Base-by-base conservation (phyloP, 2,888 invertebrate species). In the Didymodactylos carnosus region DNA sequence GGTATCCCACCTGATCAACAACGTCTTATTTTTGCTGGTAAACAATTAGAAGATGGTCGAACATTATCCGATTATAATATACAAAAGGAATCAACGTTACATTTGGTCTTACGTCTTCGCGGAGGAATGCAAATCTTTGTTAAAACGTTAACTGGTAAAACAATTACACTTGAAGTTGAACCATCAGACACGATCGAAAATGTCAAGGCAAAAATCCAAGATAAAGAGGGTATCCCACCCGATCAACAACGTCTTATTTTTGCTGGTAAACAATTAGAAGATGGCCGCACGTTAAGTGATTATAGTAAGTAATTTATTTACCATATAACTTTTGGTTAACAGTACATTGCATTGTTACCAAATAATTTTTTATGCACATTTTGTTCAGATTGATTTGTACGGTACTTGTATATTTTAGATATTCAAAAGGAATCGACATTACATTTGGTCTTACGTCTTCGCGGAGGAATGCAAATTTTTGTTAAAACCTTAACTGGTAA, bases 181-280 rank as follows among this genome's bases (percentile, higher is more conserved):
- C 89, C 92, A 72, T 91, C 91, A 2, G 92, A 93, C 82, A 91
- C 91, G 14, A 92, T 93, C 79, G 92, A 93, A 86, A 92, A 93
- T 89, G 92, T 93, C 46, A 94, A 94, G 84, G 81, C 82, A n/a
- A 83, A 83, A 76, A 84, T 84, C 76, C 83, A 84, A 77, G 87
- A 87, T 77, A 87, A 87, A 78, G 86, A 87, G 78, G 73, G 73
- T 23, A 73, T 73, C 40, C 73, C 73, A 46, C 73, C 73, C 35
- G 73, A 73, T 70, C 73, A 73, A 70, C 73, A 73, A 27, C 19
- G 73, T 29, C 23, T 73, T 16, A 73, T 73, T 23, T 73, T 73
- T 49, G 73, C 73, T 25, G 73, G 73, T 16, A 73, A 73, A 41
- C 73, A 73, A 49, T 23, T 73, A 19, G 73, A 73, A 73, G 73